A percentile compares a stretch with the other conserved stretches of the same genome.
phyloP scores from a whole-genome alignment of 2,113 vertebrate genomes.

The Sturnira hondurensis region DNA sequence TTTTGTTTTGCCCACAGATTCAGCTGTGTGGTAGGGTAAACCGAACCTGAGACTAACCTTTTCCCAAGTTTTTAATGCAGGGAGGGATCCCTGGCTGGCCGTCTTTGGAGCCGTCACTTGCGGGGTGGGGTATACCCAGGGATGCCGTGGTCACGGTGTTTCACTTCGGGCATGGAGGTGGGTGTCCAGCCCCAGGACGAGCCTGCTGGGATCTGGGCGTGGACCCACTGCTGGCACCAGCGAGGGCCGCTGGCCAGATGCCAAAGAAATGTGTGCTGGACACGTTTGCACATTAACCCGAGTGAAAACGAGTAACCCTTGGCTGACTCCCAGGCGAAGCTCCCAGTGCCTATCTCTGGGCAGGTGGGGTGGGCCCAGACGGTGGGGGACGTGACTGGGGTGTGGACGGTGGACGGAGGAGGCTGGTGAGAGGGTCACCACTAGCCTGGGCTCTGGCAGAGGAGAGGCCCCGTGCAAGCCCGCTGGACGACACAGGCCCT shows the following conservation, averaged over 20 bases:
- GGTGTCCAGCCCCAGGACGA: background rate
- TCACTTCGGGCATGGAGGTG: no score
- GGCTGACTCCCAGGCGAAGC: background rate
- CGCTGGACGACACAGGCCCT: background rate
- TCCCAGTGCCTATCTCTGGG: background rate
- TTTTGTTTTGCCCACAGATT: background rate
- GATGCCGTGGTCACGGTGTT: fast-evolving
- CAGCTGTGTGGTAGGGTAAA: background rate
- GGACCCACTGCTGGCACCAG: fast-evolving
- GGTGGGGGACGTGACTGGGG: background rate
- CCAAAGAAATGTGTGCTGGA: fast-evolving
- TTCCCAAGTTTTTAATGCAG: background rate
- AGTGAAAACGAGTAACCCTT: fast-evolving
- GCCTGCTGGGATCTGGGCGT: fast-evolving
- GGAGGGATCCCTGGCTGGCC: background rate
- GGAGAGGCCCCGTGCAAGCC: fast-evolving
- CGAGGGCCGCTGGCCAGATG: fast-evolving
- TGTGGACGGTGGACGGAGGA: background rate
- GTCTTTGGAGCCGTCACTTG: fast-evolving
- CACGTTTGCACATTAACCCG: background rate
- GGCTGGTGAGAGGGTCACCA: background rate
- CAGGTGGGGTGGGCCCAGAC: fast-evolving
- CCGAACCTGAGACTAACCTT: background rate
- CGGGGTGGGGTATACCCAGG: fast-evolving
- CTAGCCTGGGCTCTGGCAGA: background rate